Evolutionary conservation across 1,140 invertebrate species (phyloP).

Genomic region (Achroia grisella): DNA sequence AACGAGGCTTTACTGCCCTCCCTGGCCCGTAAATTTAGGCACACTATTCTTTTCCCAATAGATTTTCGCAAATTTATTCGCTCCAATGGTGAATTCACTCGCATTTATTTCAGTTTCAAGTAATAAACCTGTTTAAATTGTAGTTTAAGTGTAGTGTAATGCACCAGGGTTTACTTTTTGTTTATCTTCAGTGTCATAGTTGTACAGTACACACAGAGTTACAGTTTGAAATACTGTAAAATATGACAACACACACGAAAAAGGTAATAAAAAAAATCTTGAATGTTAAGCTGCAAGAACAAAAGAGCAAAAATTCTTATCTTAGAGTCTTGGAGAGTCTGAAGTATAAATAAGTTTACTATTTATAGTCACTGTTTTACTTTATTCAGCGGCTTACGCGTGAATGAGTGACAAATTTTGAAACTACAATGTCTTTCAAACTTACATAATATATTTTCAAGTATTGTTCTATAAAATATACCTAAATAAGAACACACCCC

Average conservation of each 20-base stretch:
- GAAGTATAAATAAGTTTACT: constrained; percentile 1
- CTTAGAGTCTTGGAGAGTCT: constrained; percentile 1
- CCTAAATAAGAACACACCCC: too few relatives aligned
- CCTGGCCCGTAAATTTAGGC: constrained; percentile 58
- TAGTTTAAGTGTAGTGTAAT: constrained; percentile 3
- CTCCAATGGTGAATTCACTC: constrained; percentile 22
- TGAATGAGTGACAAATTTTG: too few relatives aligned
- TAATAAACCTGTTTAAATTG: constrained; percentile 15
- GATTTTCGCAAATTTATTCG: constrained; percentile 57
- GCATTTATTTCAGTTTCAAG: constrained; percentile 34
- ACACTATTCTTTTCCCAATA: constrained; percentile 62
- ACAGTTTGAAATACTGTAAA: too few relatives aligned
- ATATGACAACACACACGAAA: not conserved
- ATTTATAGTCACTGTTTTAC: not conserved
- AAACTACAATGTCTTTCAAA: too few relatives aligned
- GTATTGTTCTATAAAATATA: too few relatives aligned
- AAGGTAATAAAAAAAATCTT: constrained; percentile 1
- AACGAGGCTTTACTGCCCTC: constrained; percentile 62
- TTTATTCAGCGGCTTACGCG: too few relatives aligned
- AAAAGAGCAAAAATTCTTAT: constrained; percentile 1
- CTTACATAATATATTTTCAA: too few relatives aligned
- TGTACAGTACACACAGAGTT: too few relatives aligned
- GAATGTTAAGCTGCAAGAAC: constrained; percentile 1
- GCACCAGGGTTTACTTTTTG: not conserved
- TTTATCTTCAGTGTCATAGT: too few relatives aligned